phyloP scores from a whole-genome alignment of 1,140 invertebrate genomes.

The Megathymus violae region DNA sequence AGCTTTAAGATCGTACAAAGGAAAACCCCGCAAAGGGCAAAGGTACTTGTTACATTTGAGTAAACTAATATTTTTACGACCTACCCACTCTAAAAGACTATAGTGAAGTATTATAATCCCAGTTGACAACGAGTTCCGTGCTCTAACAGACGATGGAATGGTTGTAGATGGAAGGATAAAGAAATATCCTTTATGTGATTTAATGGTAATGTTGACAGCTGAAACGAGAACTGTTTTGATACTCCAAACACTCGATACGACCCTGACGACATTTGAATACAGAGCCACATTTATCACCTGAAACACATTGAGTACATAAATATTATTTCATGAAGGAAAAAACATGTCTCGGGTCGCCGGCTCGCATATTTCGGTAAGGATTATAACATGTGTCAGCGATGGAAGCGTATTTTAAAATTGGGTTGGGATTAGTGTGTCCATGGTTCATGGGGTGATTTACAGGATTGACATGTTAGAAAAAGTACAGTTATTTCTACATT shows the following conservation, averaged over 20 bases:
- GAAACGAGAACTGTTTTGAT: background rate
- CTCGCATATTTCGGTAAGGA: constrained; percentile 48
- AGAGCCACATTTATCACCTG: constrained; percentile 26
- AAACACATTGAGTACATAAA: constrained; percentile 33
- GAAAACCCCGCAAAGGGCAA: too few relatives aligned
- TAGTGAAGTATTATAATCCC: too few relatives aligned
- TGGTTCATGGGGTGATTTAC: background rate
- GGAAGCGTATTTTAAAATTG: constrained; percentile 54
- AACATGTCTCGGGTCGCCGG: constrained; percentile 49
- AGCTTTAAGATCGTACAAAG: too few relatives aligned
- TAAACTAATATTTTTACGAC: too few relatives aligned
- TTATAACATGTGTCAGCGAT: constrained; percentile 57
- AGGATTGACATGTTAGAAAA: background rate
- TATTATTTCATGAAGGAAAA: constrained; percentile 40
- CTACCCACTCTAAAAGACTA: too few relatives aligned
- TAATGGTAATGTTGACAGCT: background rate
- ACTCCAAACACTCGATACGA: constrained; percentile 13
- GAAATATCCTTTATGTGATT: background rate
- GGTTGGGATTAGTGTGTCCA: constrained; percentile 18
- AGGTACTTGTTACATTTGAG: too few relatives aligned
- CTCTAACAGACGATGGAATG: too few relatives aligned
- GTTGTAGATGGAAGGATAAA: too few relatives aligned
- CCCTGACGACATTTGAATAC: constrained; percentile 31
- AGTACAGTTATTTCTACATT: too few relatives aligned
- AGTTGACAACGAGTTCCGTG: too few relatives aligned